Conservation (phyloP, 2,888 invertebrate genomes). For the Hoplodrina blanda region DNA sequence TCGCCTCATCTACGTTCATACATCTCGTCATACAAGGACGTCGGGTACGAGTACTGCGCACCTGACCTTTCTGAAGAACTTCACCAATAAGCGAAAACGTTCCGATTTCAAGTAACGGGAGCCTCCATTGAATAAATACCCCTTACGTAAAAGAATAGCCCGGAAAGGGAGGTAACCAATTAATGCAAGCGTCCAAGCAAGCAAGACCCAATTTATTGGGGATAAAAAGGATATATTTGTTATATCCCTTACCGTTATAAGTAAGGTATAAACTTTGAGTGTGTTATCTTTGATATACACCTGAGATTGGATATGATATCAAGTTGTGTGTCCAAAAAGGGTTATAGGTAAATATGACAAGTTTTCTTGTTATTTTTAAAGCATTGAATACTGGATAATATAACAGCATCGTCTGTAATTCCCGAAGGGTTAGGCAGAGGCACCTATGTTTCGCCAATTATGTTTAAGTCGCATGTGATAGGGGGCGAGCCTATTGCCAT, state of each 20-base stretch:
- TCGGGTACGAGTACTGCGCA: too few relatives aligned
- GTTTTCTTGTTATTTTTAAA: background rate
- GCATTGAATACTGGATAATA: background rate
- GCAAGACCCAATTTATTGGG: conserved; percentile 33
- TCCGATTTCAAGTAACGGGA: background rate
- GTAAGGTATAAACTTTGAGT: conserved; percentile 27
- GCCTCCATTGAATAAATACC: background rate
- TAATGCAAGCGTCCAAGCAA: conserved; percentile 28
- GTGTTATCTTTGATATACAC: conserved; percentile 36
- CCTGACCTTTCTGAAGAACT: too few relatives aligned
- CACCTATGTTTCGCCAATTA: too few relatives aligned
- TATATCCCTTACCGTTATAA: conserved; percentile 37
- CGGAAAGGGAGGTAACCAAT: conserved; percentile 18
- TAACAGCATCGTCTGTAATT: too few relatives aligned
- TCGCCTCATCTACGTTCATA: too few relatives aligned
- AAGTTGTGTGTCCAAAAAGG: background rate
- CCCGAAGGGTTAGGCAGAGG: too few relatives aligned
- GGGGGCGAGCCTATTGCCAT: too few relatives aligned
- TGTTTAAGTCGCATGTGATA: too few relatives aligned
- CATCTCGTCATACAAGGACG: too few relatives aligned
- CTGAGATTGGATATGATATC: conserved; percentile 13
- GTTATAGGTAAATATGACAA: conserved; percentile 12
- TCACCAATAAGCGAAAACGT: background rate
- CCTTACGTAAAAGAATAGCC: background rate
- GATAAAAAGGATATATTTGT: conserved; percentile 25